Conservation (phyloP, 2,888 invertebrate genomes). For the Bugulina stolonifera region DNA sequence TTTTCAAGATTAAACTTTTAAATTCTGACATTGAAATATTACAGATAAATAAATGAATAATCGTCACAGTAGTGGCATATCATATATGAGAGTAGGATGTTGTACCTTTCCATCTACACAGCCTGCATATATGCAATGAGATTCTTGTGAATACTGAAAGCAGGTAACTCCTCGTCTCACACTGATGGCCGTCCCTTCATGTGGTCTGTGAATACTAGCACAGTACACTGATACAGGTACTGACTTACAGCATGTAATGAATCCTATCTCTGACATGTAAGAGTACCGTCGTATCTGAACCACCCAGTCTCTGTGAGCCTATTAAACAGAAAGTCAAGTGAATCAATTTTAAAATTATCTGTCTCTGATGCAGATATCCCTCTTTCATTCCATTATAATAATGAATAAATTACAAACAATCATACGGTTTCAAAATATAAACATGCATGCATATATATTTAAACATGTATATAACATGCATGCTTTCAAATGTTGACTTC, state of each 20-base stretch:
- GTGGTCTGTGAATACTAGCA: slow-evolving; percentile 60
- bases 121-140: slow-evolving; percentile 1
- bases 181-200: slow-evolving; percentile 34
- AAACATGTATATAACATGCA: too few relatives aligned
- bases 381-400: too few relatives aligned
- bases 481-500: too few relatives aligned
- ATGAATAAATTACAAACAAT: too few relatives aligned
- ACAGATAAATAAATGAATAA: too few relatives aligned
- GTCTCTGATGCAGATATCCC: too few relatives aligned
- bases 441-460: too few relatives aligned
- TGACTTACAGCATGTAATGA: slow-evolving; percentile 66
- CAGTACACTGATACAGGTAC: slow-evolving; percentile 60
- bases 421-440: too few relatives aligned
- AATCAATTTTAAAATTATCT: not conserved
- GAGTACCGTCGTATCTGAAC: slow-evolving; percentile 66
- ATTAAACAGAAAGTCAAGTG: not conserved
- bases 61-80: too few relatives aligned
- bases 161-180: slow-evolving; percentile 56
- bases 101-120: slow-evolving; percentile 30
- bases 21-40: too few relatives aligned
- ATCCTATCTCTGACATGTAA: slow-evolving; percentile 59
- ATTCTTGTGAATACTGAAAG: slow-evolving; percentile 41
- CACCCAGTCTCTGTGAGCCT: slow-evolving; percentile 59
- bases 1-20: too few relatives aligned
- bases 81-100: too few relatives aligned